Base-by-base conservation (phyloP, 2,797 vertebrate genomes). In the Ptychadena robeensis region DNA sequence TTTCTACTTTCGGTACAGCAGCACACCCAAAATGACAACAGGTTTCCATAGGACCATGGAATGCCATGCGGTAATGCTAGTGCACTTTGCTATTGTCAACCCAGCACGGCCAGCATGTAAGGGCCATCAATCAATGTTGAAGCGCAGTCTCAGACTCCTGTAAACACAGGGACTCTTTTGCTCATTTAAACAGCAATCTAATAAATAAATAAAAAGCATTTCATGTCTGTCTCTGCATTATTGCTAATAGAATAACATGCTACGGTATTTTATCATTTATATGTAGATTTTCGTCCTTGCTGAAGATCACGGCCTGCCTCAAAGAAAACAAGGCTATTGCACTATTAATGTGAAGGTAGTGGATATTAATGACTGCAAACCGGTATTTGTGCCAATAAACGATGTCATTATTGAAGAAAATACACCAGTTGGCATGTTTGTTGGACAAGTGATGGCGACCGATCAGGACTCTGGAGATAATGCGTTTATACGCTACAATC, bases 381-480 rank as follows among this genome's bases (percentile, higher is more conserved):
- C 90, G 22, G 79, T 78, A 28, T 91, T 91, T 86, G 81, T 85
- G 3, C 79, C 88, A 10, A 82, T 87, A 28, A 2, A 82, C 44
- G 73, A 80, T 28, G 73, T 91, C n/a, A 81, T 80, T 7, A 85
- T 90, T 28, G 73, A 32, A 7, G 90, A 91, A 85, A 91, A 89
- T 0, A 8, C 8, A 0, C 86, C 88, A 2, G 73, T 79, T 66
- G 90, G 88, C 35, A 89, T 86, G 28, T 2, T 22, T 27, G 79
- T 91, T 67, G 90, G 88, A 65, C 90, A 86, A 87, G 4, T 91
- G 61, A 88, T 81, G 72, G 88, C 89, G 68, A 87, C 74, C 0
- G 90, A 91, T 76, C 83, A 82, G 79, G 90, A 91, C 78, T 81
- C 37, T 0, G 90, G 88, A 81, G 88, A 91, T 81, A 90, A 91